Base-by-base conservation (phyloP, 2,888 invertebrate genomes). In the Sclerodermus sp. region DNA sequence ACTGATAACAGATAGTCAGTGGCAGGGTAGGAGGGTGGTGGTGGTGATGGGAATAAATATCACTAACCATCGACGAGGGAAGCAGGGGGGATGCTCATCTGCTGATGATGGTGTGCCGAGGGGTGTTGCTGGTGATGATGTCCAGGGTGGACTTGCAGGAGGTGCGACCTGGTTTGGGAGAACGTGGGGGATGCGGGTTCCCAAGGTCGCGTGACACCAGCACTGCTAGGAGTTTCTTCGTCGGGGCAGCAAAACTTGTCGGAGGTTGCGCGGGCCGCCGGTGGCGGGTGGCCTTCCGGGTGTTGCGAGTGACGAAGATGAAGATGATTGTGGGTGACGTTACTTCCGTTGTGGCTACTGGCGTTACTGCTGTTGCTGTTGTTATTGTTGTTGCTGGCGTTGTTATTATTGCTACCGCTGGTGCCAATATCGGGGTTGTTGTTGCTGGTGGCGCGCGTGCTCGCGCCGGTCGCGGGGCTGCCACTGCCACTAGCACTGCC, bases 401-500 rank as follows among this genome's bases (percentile, higher is more conserved):
- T 62, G 45, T 46, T 52, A 34, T 49, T 57, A 36, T 47, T 56
- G 42, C 57, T 64, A 47, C 54, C 61, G 45, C 60, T 68, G 44
- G 59, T 60, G 44, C 55, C 62, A 44, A 48, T 57, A 42, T 51
- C 52, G 44, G 62, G 62, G 42, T 60, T 64, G 44, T 56, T 63
- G 47, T 61, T 70, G 45, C 57, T 62, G 12, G 54, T 51, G 30
- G 65, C 60, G 30, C 71, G 67, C 47, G 68, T 60, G 44, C 57
- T 60, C 42, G 64, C 64, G 53, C 65, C 74, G 46, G 73, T 73
- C 55, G 74, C 74, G 32, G 74, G 74, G 60, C 74, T 74, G 52
- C 71, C 72, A 74, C 74, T 74, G 64, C 68, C 74, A 74, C 74
- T 74, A 62, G 67, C 74, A 74, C 74, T 73, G 59, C 68, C 74